Conservation (phyloP, 2,888 invertebrate species). For the Tenthredo mesomela region DNA sequence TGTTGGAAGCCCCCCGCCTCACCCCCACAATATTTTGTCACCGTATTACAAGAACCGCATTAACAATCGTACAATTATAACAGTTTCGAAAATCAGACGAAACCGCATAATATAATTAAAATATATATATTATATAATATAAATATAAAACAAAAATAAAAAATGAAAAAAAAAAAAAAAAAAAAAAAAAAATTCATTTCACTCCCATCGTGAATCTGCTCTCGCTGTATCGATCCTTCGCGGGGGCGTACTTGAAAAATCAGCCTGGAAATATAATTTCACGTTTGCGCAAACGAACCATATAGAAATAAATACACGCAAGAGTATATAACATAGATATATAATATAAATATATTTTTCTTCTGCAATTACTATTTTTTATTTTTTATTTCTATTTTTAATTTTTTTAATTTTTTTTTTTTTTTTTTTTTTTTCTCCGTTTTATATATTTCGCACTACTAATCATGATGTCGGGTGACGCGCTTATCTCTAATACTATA, state of each 20-base stretch:
- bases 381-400: not conserved
- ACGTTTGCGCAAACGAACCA: constrained; percentile 49
- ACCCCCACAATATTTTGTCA: not conserved
- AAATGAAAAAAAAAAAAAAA: not conserved
- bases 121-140: not conserved
- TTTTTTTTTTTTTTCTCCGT: too few species aligned
- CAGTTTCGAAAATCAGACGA: not conserved
- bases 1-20: too few species aligned
- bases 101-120: not conserved
- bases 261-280: constrained; percentile 53
- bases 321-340: not conserved
- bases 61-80: too few species aligned
- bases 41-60: too few species aligned
- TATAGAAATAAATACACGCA: constrained; percentile 33
- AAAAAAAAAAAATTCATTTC: constrained; percentile 32
- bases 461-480: not conserved
- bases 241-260: constrained; percentile 51
- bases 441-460: too few species aligned
- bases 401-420: not conserved
- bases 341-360: too few species aligned
- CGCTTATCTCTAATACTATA: not conserved
- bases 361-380: not conserved
- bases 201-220: constrained; percentile 43
- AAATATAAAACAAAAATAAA: not conserved
- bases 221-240: constrained; percentile 51